Evolutionary conservation across 2,113 vertebrate species (phyloP).

Genomic region (Castor canadensis): DNA sequence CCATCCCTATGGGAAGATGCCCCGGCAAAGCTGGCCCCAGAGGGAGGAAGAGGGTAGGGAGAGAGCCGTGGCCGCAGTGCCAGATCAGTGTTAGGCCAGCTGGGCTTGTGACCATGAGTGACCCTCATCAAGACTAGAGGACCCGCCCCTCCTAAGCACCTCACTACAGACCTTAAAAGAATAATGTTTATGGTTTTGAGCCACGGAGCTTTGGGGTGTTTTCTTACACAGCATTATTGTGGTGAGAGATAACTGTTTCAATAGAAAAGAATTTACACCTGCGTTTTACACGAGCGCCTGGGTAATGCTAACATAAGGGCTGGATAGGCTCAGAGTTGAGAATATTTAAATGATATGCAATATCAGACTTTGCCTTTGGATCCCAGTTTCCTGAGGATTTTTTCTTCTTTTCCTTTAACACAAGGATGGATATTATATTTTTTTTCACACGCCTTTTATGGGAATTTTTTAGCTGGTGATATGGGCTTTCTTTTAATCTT

Average conservation of each 20-base stretch:
- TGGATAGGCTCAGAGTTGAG: neutral
- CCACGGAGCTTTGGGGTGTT: neutral
- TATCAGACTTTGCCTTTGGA: neutral
- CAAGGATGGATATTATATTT: neutral
- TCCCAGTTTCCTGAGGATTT: neutral
- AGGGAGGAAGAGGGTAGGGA: too few relatives aligned
- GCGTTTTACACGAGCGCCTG: neutral
- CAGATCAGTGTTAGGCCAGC: too few relatives aligned
- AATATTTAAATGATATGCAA: neutral
- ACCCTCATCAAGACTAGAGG: rapidly evolving
- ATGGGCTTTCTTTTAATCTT: neutral
- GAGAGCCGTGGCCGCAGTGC: too few relatives aligned
- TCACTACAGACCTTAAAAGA: rapidly evolving
- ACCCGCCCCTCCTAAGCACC: too few relatives aligned
- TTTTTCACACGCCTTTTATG: neutral
- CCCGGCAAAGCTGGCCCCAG: too few relatives aligned
- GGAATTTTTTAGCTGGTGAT: neutral
- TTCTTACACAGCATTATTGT: neutral
- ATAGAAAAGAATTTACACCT: rapidly evolving
- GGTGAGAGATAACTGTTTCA: too few relatives aligned
- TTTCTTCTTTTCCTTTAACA: neutral
- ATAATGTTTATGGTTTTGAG: rapidly evolving
- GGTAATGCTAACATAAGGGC: neutral
- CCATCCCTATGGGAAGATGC: rapidly evolving
- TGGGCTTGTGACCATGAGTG: neutral